These are phyloP conservation scores for Sepioteuthis lessoniana DNA, from an alignment of 2,888 invertebrate species.

Conservation along the genomic window DNA sequence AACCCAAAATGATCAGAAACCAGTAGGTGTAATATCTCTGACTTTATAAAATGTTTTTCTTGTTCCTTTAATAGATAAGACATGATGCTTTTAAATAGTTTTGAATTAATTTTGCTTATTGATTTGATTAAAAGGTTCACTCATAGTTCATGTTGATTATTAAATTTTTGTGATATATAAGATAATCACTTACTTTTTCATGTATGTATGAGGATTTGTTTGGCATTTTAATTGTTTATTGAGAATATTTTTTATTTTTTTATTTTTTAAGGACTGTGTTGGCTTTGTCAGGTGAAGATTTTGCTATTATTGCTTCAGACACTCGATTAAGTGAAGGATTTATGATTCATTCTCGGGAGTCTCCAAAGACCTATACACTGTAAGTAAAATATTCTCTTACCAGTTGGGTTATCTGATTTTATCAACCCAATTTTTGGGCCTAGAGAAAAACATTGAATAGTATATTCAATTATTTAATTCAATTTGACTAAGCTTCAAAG, in stretches of 20 bases:
- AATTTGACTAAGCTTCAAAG: too few species aligned
- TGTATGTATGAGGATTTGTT: neutral
- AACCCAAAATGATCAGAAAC: too few species aligned
- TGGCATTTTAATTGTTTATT: neutral
- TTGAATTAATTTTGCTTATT: too few species aligned
- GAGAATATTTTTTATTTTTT: neutral
- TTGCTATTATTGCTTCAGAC: conserved; percentile 94
- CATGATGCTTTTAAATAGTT: too few species aligned
- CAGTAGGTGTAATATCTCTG: too few species aligned
- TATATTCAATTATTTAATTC: too few species aligned
- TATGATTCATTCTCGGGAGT: conserved; percentile 90
- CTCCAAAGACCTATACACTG: conserved; percentile 89
- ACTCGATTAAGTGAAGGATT: conserved; percentile 93
- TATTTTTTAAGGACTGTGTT: conserved; percentile 86
- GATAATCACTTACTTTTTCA: neutral
- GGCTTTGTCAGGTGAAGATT: conserved; percentile 96
- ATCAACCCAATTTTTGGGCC: neutral
- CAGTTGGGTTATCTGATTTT: neutral
- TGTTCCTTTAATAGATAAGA: too few species aligned
- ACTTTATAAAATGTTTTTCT: too few species aligned
- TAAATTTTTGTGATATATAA: too few species aligned
- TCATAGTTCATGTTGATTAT: too few species aligned
- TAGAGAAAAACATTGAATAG: too few species aligned
- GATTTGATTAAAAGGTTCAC: too few species aligned
- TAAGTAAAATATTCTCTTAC: conserved; percentile 59